Conservation (phyloP, 2,113 vertebrate species). For the Sylvicapra grimmia region DNA sequence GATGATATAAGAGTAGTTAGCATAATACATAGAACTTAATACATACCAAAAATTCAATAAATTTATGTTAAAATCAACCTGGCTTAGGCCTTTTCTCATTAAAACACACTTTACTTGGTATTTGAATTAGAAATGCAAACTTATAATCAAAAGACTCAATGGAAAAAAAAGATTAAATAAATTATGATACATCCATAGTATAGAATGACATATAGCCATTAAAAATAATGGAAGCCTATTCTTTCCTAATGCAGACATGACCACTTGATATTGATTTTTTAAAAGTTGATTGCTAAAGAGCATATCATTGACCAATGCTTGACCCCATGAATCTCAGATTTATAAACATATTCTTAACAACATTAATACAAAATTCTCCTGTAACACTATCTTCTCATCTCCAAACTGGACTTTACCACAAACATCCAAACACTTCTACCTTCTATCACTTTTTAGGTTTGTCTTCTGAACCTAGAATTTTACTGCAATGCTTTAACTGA, state of each 20-base stretch:
- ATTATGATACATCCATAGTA: not conserved
- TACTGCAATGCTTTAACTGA: not conserved
- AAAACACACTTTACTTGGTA: not conserved
- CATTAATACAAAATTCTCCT: not conserved
- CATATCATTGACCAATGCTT: not conserved
- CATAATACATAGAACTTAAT: not conserved
- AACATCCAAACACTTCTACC: not conserved
- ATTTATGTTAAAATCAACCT: not conserved
- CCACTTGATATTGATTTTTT: not conserved
- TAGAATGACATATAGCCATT: not conserved
- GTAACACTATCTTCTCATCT: not conserved
- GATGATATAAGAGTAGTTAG: not conserved
- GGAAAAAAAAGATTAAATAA: not conserved
- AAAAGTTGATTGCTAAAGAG: not conserved
- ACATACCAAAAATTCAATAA: not conserved
- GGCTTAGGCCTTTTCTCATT: not conserved
- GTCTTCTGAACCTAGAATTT: not conserved
- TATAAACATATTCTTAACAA: not conserved
- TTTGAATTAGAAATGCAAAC: slow-evolving; percentile 8
- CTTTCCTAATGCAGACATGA: not conserved
- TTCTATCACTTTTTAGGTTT: not conserved
- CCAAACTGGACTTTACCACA: not conserved
- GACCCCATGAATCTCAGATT: not conserved
- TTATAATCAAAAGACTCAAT: not conserved
- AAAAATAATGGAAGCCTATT: not conserved